A percentile compares a stretch with the other conserved stretches of the same genome.
Evolutionary conservation across 2,888 invertebrate species (phyloP).

Genomic region (Epiblema foenella): DNA sequence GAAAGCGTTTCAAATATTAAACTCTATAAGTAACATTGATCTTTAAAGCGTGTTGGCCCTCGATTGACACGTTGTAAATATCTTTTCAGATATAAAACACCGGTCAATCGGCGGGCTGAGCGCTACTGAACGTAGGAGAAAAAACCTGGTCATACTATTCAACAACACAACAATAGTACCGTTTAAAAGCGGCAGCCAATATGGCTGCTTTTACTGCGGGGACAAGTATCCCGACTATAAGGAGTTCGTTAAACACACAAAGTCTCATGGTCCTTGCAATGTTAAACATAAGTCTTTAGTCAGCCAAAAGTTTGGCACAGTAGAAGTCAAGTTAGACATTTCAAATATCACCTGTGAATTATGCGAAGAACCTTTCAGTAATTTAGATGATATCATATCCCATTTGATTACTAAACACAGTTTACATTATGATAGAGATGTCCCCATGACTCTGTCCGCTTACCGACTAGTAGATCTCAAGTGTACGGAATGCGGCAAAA

Average conservation of each 20-base stretch:
- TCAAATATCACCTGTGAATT: constrained; percentile 51
- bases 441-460: constrained; percentile 43
- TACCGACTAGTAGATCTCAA: constrained; percentile 48
- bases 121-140: constrained; percentile 50
- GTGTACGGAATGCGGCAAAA: constrained; percentile 49
- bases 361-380: constrained; percentile 49
- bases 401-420: constrained; percentile 49
- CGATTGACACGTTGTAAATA: constrained; percentile 49
- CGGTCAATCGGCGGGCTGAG: constrained; percentile 48
- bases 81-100: constrained; percentile 57
- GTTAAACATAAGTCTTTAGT: constrained; percentile 41
- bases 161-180: constrained; percentile 54
- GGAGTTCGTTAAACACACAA: constrained; percentile 52
- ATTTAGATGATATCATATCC: constrained; percentile 46
- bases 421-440: constrained; percentile 46
- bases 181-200: constrained; percentile 52
- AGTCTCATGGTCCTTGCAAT: constrained; percentile 49
- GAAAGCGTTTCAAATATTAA: not conserved
- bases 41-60: constrained; percentile 17
- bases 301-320: constrained; percentile 39
- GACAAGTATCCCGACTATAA: constrained; percentile 46
- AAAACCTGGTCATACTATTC: constrained; percentile 53
- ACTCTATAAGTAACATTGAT: not conserved
- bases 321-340: constrained; percentile 51
- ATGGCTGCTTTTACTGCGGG: constrained; percentile 53